Base-by-base conservation (phyloP, 37 sponge, comb jelly and placozoan genomes). In the Agelas oroides region DNA sequence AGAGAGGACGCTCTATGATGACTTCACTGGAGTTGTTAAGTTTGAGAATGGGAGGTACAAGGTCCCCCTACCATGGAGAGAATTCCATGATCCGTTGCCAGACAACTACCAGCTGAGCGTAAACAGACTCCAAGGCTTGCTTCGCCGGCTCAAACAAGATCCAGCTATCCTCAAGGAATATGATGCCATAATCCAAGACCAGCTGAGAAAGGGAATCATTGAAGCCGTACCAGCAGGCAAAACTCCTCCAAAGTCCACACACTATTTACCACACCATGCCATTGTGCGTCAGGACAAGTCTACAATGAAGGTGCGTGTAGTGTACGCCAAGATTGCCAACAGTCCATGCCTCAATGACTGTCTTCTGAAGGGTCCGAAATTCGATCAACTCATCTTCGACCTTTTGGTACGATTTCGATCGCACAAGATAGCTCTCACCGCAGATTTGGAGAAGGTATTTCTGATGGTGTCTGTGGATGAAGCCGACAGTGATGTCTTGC, bases 211-310 rank as follows among this genome's bases (percentile, higher is more conserved):
- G 58, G 84, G 90, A 53, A 89, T 89, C 3, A 35, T 89, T 61
- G 90, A 89, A 65, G 55, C 57, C 20, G 70, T 70, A 6, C 70
- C 69, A 34, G 53, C 17, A 20, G 62, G 52, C 28, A 52, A 59
- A 37, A 33, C 5, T 8, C 60, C 52, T 38, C 52, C 73, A 1
- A 70, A 27, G 0, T 2, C 5, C 5, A 30, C 34, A 12, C 90
- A 89, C 65, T 89, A 89, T 34, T n/a, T 89, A 21, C 90, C 84
- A 36, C 84, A 89, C 37, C 84, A 89, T 61, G 84, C 90, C 0
- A 80, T 89, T 15, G 41, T 89, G n/a, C 72, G 67, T 65, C 40
- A 1, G n/a, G 75, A 84, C 79, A 89, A 84, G 75, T 28, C 73
- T 30, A 89, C 90, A 5, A 78, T 66, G 30, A 89, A 83, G 65